A percentile compares a stretch with the other conserved stretches of the same genome.
These are phyloP conservation scores for Rhagonycha fulva DNA, from an alignment of 2,888 invertebrate species.

Conservation along the genomic window DNA sequence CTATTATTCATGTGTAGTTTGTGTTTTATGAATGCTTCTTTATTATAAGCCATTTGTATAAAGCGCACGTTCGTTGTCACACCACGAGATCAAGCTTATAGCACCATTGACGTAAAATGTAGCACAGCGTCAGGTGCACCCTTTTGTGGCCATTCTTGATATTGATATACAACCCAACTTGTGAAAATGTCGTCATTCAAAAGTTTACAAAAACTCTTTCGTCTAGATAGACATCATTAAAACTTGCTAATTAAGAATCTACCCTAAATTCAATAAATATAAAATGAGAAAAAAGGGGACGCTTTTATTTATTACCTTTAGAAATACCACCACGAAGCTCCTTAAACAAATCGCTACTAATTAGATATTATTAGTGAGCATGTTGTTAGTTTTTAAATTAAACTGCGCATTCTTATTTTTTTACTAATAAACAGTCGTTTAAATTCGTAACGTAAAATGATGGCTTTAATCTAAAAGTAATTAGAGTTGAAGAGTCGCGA, in stretches of 20 bases:
- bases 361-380: slow-evolving; percentile 35
- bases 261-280: slow-evolving; percentile 40
- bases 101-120: slow-evolving; percentile 51
- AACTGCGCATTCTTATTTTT: slow-evolving; percentile 13
- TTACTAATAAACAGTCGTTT: slow-evolving; percentile 26
- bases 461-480: slow-evolving; percentile 32
- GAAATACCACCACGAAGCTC: slow-evolving; percentile 28
- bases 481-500: slow-evolving; percentile 31
- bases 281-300: slow-evolving; percentile 20
- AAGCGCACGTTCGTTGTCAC: slow-evolving; percentile 53
- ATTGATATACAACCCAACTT: slow-evolving; percentile 27
- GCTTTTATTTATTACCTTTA: slow-evolving; percentile 31
- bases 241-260: slow-evolving; percentile 44
- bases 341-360: slow-evolving; percentile 34
- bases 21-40: slow-evolving; percentile 52
- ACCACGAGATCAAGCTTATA: slow-evolving; percentile 53
- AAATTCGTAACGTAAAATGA: slow-evolving; percentile 30
- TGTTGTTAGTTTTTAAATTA: slow-evolving; percentile 16
- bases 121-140: slow-evolving; percentile 44
- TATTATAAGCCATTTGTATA: slow-evolving; percentile 52
- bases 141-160: slow-evolving; percentile 26
- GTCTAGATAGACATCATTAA: slow-evolving; percentile 41
- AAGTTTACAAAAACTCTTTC: slow-evolving; percentile 27
- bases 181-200: slow-evolving; percentile 17
- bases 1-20: slow-evolving; percentile 52